A percentile compares a stretch with the other conserved stretches of the same genome.
phyloP scores from a whole-genome alignment of 2,888 invertebrate genomes.

The Cylloceria caligata region DNA sequence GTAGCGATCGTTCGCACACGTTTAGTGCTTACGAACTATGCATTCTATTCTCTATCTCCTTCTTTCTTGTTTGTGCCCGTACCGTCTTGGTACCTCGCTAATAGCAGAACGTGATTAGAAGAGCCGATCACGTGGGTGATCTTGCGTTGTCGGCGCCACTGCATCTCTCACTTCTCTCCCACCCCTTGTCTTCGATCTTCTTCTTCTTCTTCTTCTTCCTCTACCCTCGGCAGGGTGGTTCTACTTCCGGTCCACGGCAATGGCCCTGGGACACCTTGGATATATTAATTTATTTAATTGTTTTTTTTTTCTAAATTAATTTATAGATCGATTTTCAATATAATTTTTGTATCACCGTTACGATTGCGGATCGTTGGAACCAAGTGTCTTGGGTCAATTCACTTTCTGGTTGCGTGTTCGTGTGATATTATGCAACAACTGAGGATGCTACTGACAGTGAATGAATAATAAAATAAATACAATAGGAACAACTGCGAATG shows the following conservation, averaged over 20 bases:
- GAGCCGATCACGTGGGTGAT: conserved; percentile 83
- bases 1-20: background rate
- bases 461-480: conserved; percentile 30
- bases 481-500: conserved; percentile 42
- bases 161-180: conserved; percentile 75
- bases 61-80: conserved; percentile 70
- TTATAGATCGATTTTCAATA: background rate
- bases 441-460: conserved; percentile 16
- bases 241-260: conserved; percentile 44
- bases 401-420: conserved; percentile 43
- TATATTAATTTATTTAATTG: conserved; percentile 1
- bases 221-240: conserved; percentile 23
- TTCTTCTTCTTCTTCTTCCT: conserved; percentile 30
- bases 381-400: conserved; percentile 14
- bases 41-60: background rate
- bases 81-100: conserved; percentile 84
- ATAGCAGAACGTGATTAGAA: conserved; percentile 81
- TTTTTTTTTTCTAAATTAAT: background rate
- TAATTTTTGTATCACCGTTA: conserved; percentile 20
- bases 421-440: conserved; percentile 2
- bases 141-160: conserved; percentile 83
- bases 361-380: background rate
- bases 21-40: conserved; percentile 1
- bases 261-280: conserved; percentile 23
- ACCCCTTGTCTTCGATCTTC: conserved; percentile 23